Evolutionary conservation across 1,140 invertebrate genomes (phyloP).

Genomic region (Drosophila neocordata): DNA sequence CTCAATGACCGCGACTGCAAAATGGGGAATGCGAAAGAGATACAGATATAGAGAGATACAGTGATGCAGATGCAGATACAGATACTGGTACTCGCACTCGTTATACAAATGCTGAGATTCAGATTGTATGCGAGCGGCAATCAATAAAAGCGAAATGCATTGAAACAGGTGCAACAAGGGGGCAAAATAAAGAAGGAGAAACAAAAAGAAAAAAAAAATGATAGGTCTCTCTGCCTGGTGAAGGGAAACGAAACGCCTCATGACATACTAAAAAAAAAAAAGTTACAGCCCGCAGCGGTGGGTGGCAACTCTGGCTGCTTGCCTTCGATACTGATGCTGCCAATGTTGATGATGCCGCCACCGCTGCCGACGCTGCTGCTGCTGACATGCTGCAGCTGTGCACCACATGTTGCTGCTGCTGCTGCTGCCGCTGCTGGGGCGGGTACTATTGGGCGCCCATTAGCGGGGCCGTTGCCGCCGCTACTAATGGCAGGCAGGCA

Average conservation of each 20-base stretch:
- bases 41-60: conserved; percentile 33
- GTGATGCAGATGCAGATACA: conserved; percentile 4
- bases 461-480: conserved; percentile 39
- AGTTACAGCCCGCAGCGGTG: conserved; percentile 64
- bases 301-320: conserved; percentile 58
- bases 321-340: conserved; percentile 4
- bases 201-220: conserved; percentile 43
- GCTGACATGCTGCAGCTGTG: conserved; percentile 78
- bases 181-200: conserved; percentile 9
- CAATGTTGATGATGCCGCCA: too few species aligned
- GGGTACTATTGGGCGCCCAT: conserved; percentile 67
- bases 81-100: conserved; percentile 21
- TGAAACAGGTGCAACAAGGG: conserved; percentile 67
- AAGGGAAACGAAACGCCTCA: conserved; percentile 62
- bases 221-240: conserved; percentile 46
- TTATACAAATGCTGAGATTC: conserved; percentile 25
- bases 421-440: conserved; percentile 34
- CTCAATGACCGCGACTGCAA: conserved; percentile 68
- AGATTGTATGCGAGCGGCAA: conserved; percentile 45
- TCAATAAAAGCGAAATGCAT: conserved; percentile 74
- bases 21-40: conserved; percentile 29
- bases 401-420: conserved; percentile 69
- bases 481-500: conserved; percentile 43
- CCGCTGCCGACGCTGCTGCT: conserved; percentile 30
- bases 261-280: conserved; percentile 53